These are phyloP conservation scores for Turdus rufiventris DNA, from an alignment of 2,113 vertebrate genomes.

Conservation along the genomic window DNA sequence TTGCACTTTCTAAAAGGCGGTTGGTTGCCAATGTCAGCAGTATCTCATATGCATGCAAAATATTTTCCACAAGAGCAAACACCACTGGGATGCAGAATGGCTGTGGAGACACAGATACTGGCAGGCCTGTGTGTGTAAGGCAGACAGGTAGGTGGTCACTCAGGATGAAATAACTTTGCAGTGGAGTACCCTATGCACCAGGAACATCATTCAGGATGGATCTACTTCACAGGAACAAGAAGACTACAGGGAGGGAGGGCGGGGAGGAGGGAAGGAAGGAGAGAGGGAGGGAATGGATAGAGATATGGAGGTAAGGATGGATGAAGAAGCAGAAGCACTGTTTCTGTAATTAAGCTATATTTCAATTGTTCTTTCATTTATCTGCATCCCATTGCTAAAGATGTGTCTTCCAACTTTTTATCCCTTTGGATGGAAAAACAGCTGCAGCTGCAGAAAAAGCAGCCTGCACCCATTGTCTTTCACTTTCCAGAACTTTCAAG, in stretches of 20 bases:
- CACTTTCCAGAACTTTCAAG: background rate
- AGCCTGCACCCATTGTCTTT: background rate
- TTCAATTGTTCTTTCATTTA: background rate
- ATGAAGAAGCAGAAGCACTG: background rate
- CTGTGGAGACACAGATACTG: background rate
- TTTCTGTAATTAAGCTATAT: background rate
- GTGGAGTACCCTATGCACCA: background rate
- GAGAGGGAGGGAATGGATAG: background rate
- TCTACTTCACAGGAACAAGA: background rate
- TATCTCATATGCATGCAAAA: background rate
- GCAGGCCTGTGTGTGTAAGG: background rate
- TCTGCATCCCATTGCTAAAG: background rate
- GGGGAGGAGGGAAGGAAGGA: no score
- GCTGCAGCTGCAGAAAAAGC: background rate
- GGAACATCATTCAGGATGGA: background rate
- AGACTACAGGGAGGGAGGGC: background rate
- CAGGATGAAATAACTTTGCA: background rate
- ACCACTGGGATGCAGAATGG: background rate
- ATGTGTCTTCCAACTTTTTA: background rate
- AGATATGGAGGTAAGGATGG: background rate
- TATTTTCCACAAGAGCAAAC: background rate
- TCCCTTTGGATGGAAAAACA: background rate
- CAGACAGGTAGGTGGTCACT: background rate
- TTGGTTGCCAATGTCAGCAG: fast-evolving
- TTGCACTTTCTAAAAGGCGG: background rate